Evolutionary conservation across 2,888 invertebrate genomes (phyloP), one percentile per base, ranked within the genome.

Genomic region (Limnephilus auricula): DNA sequence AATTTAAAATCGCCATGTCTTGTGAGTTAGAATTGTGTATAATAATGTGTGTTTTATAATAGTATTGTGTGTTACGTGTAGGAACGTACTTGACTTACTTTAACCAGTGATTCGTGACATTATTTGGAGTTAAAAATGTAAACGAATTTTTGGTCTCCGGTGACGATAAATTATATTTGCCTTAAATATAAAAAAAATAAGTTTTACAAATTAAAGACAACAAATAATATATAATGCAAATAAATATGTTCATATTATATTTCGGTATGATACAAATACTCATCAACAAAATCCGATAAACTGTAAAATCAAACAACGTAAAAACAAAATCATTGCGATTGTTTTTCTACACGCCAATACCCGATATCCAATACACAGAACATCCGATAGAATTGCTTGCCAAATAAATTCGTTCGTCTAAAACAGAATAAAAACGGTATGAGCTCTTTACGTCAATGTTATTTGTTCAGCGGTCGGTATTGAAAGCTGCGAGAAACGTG

Each of bases 401-500:
- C 85, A 5, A 15, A 30, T 40, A n/a, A 85, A 40, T 85, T 30
- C 37, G n/a, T 12, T 45, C 40, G n/a, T 40, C n/a, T 25, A 85
- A 37, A 40, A 25, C 85, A 32, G 34, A 82, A 82, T 40, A 40
- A 30, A 30, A 85, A n/a, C 85, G n/a, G 5, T 10, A 84, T 37
- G 84, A 85, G 85, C 37, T 30, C 9, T 85, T 40, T 45, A 40
- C 40, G n/a, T 37, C 85, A 85, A 40, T 85, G 25, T 40, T 85
- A 85, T 85, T 85, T 85, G 40, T 40, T 10, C 85, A 85, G 85
- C 13, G 30, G 85, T 40, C 13, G 34, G 85, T 45, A 85, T 85
- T 85, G 85, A 85, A 85, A 85, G 85, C n/a, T 40, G 2, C 30
- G 85, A 85, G 85, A 45, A 85, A n/a, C 85, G 85, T 40, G 37